phyloP scores from a whole-genome alignment of 1,140 invertebrate genomes.

The Vanessa atalanta region DNA sequence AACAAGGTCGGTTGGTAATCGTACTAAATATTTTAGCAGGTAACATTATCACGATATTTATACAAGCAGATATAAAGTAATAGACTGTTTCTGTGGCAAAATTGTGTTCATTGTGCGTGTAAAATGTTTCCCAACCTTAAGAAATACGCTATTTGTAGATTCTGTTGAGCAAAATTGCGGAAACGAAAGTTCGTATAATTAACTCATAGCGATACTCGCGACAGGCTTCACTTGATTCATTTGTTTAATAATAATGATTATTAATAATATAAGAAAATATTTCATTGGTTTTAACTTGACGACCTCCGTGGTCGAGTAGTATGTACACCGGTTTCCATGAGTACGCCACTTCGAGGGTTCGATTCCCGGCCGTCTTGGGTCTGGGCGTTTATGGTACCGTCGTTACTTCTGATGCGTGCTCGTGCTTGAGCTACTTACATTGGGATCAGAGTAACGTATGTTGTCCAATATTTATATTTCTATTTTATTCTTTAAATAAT shows the following conservation, averaged over 20 bases:
- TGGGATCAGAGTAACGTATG: too few species aligned
- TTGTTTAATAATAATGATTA: not conserved
- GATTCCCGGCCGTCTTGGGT: too few species aligned
- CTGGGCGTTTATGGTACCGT: too few species aligned
- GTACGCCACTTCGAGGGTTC: too few species aligned
- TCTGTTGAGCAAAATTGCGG: conserved; percentile 22
- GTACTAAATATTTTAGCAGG: conserved; percentile 5
- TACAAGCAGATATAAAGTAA: conserved; percentile 25
- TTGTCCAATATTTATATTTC: too few species aligned
- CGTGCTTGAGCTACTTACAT: too few species aligned
- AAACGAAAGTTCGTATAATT: conserved; percentile 24
- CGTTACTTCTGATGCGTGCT: too few species aligned
- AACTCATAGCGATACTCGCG: not conserved
- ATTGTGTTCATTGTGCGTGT: conserved; percentile 34
- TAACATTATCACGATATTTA: conserved; percentile 17
- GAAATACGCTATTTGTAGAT: conserved; percentile 20
- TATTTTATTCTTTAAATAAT: too few species aligned
- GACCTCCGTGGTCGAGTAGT: too few species aligned
- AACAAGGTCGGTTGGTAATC: conserved; percentile 1
- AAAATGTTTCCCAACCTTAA: conserved; percentile 28
- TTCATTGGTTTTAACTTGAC: too few species aligned
- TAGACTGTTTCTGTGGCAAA: conserved; percentile 15
- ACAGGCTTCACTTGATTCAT: not conserved
- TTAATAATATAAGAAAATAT: conserved; percentile 1
- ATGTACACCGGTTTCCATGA: too few species aligned